Evolutionary conservation across 2,888 invertebrate species (phyloP), one percentile per base, ranked within the genome.

Genomic region (Dastarcus helophoroides): DNA sequence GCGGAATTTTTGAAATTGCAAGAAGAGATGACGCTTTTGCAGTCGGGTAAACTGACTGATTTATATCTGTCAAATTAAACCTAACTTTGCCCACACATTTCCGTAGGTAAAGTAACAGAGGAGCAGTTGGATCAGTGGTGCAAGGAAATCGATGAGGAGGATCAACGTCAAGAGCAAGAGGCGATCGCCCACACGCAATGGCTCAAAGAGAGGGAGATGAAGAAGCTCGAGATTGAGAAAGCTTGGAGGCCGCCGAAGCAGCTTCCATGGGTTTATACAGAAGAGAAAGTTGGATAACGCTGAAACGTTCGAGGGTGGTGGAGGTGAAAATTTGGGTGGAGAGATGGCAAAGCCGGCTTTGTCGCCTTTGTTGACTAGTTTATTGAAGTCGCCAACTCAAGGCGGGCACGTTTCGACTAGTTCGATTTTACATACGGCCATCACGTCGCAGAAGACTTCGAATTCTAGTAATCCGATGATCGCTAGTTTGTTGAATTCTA

Each of bases 341-440:
- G n/a, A n/a, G n/a, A n/a, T n/a, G n/a, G n/a, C n/a, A n/a, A n/a
- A n/a, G n/a, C n/a, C n/a, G 2, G 73, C 71, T 0, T 66, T 77
- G 0, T 78, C 79, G 0, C 88, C 88, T 0, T 61, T 90, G 23
- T 64, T 90, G 26, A 86, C 89, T 5, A 86, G 86, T 25, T 64
- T 90, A 19, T 62, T 90, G 3, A 85, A 88, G 56, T 79, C 78
- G 24, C 72, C 73, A 1, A 70, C 71, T 14, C 70, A 71, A 30
- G 56, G 62, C 10, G 59, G 62, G 38, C 44, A 48, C 39, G 51
- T 54, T 52, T 65, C n/a, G 10, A 48, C 53, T 54, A 68, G 23
- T 56, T 58, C 60, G 3, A 60, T 62, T 31, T 42, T 61, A 26
- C 62, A 62, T 39, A 54, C 57, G 3, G 60, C 59, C 4, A 61